These are phyloP conservation scores for Pangasius krempfi DNA, from an alignment of 2,797 vertebrate genomes.

Conservation along the genomic window DNA sequence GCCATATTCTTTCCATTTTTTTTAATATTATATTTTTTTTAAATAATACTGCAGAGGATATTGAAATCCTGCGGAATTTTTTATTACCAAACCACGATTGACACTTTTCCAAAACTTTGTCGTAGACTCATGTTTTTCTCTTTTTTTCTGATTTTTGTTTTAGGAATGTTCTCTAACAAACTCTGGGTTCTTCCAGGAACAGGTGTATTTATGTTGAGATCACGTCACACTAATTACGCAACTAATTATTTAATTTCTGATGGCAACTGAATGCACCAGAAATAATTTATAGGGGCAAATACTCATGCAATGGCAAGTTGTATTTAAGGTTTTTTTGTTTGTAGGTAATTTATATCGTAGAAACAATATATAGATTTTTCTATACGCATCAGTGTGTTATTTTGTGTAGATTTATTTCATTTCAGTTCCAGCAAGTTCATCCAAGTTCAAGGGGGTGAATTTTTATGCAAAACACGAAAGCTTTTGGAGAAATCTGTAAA, in stretches of 20 bases:
- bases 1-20: not conserved
- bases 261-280: not conserved
- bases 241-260: not conserved
- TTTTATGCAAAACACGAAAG: not conserved
- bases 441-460: not conserved
- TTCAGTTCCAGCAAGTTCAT: not conserved
- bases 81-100: not conserved
- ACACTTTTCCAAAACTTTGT: not conserved
- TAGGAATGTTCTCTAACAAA: no score
- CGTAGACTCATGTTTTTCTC: not conserved
- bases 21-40: not conserved
- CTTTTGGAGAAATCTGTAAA: constrained; percentile 14
- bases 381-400: not conserved
- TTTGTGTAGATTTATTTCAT: not conserved
- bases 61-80: not conserved
- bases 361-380: no score
- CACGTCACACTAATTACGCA: not conserved
- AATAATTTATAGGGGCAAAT: not conserved
- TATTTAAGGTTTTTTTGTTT: not conserved
- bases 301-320: not conserved
- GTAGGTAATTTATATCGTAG: not conserved
- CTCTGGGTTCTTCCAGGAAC: no score
- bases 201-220: not conserved
- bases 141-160: not conserved
- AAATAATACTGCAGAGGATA: not conserved